These are phyloP conservation scores for Halisarca cf. caerulea DNA, from an alignment of 37 sponge, comb jelly and placozoan species.

Conservation along the genomic window DNA sequence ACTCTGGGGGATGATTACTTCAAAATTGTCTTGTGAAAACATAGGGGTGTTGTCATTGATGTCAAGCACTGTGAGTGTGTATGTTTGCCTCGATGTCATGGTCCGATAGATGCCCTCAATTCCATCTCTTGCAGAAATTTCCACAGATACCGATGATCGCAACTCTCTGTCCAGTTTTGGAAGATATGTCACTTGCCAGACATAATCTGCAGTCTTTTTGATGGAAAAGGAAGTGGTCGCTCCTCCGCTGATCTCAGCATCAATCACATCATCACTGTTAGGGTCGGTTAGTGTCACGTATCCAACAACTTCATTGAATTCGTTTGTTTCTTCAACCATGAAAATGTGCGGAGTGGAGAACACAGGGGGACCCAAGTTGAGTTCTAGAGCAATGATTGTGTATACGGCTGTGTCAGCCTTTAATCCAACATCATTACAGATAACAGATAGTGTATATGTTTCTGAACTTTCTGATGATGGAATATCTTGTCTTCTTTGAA, in stretches of 20 bases:
- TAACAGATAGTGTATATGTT: background rate
- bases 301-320: background rate
- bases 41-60: conserved; percentile 23
- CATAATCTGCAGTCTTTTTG: background rate
- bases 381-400: background rate
- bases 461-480: background rate
- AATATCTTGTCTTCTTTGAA: background rate
- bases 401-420: background rate
- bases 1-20: background rate
- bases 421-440: background rate
- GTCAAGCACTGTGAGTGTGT: background rate
- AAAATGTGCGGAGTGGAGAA: background rate
- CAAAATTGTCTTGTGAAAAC: background rate
- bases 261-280: background rate
- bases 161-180: conserved; percentile 9
- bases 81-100: background rate
- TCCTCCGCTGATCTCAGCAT: background rate
- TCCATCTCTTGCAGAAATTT: background rate
- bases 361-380: background rate
- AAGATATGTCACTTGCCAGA: background rate
- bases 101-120: background rate
- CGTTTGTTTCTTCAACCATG: background rate
- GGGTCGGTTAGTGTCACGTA: background rate
- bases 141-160: background rate
- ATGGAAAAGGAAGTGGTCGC: background rate